Base-by-base conservation (phyloP, 2,888 invertebrate genomes). In the Ctenicera cuprea region DNA sequence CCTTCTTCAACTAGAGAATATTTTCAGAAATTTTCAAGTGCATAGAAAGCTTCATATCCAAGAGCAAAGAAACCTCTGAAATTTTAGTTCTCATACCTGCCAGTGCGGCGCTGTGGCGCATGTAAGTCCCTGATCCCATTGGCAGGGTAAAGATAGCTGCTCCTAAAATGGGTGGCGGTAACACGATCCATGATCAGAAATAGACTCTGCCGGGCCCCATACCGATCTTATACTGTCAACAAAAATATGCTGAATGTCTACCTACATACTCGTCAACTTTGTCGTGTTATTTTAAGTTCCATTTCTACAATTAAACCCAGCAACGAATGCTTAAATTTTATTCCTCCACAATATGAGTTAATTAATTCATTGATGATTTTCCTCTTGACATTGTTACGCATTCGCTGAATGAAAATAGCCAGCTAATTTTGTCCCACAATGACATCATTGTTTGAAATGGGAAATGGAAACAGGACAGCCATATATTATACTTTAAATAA, bases 101-200 rank as follows among this genome's bases (percentile, higher is more conserved):
- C 43, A 14, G 9, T 4, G 62, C n/a, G 12, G 71, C 59, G 63
- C 73, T 64, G 61, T 50, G 7, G 72, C 38, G 77, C 77, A 61
- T 70, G 73, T 26, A 74, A 65, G 71, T 80, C 79, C 78, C 74
- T 68, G 77, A 76, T 75, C 83, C 80, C 82, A 86, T 85, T 85
- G 84, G 85, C 80, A 80, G 82, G 80, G 80, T 86, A 87, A 86
- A 89, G 89, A 89, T 88, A 88, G 89, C 87, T 90, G 89, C 88
- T 90, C 90, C 90, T 89, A 90, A 91, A 91, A 91, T 90, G 91
- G 91, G 86, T 85, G 88, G 88, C 85, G 87, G 91, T 89, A 91
- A 91, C 87, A 89, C 89, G 91, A 91, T 91, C 89, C 87, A 85
- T 81, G 86, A 83, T 87, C 87, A 85, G 88, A 90, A 90, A 90